Evolutionary conservation across 2,113 vertebrate genomes (phyloP), one percentile per base, ranked within the genome.

Genomic region (Psittacara wagleri): DNA sequence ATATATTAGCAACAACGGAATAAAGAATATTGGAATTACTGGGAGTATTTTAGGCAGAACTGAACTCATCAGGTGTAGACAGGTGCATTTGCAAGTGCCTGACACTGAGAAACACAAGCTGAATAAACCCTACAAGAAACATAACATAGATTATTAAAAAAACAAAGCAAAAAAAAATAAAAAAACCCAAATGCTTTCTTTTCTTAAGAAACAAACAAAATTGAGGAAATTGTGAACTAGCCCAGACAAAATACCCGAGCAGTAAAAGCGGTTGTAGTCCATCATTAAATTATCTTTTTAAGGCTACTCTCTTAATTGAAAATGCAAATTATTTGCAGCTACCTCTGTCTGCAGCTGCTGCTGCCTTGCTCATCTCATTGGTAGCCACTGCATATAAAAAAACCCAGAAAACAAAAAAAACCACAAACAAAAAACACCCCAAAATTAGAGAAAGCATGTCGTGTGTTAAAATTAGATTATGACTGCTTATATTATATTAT

Each of bases 111-210:
- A 85, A 72, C 16, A 51, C 10, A 72, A 66, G 14, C 23, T 83
- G 43, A 84, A 64, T 15, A 83, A 82, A 79, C 7, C 3, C 17
- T 12, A 37, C 14, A 44, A 79, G 28, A 82, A 67, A 70, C 29
- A 63, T 10, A 63, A 57, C 17, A 48, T 55, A 44, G 10, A 44
- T 18, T 0, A 69, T 29, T 73, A 24, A 0, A n/a, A 62, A 66
- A 41, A 5, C 6, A 44, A 31, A 35, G 7, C 8, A 41, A 41
- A 41, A 39, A 49, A 6, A 7, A 25, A 13, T 10, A 14, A 31
- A 20, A 20, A 10, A 5, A 1, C 0, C 0, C 5, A 31, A 55
- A 55, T 11, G 6, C 8, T 13, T 29, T 77, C 3, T 72, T 88
- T 64, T 72, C 41, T 62, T 73, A 73, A 68, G 17, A 9, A 54